phyloP scores from a whole-genome alignment of 1,140 invertebrate genomes.

The Limonius californicus region DNA sequence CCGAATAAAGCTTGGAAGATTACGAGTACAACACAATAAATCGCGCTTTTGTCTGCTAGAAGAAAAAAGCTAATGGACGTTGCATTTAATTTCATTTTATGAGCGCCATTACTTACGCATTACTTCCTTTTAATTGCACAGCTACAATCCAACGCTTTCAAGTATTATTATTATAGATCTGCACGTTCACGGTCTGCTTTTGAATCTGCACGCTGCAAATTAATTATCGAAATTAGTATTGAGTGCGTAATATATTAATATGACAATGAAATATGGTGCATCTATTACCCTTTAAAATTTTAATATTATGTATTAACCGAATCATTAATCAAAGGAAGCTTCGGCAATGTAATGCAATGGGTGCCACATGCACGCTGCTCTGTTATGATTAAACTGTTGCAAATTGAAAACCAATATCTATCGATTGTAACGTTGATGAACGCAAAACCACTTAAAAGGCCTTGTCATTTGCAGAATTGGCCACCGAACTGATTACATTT shows the following conservation, averaged over 20 bases:
- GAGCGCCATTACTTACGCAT: too few species aligned
- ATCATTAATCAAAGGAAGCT: slow-evolving; percentile 23
- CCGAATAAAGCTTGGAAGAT: too few species aligned
- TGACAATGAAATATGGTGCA: slow-evolving; percentile 23
- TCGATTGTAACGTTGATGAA: slow-evolving; percentile 5
- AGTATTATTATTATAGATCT: too few species aligned
- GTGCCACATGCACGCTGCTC: slow-evolving; percentile 22
- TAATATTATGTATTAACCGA: slow-evolving; percentile 24
- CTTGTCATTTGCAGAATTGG: slow-evolving; percentile 14
- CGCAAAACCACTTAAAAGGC: slow-evolving; percentile 13
- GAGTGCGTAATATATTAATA: neutral
- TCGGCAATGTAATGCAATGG: slow-evolving; percentile 19
- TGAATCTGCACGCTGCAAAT: neutral
- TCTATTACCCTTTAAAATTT: slow-evolving; percentile 20
- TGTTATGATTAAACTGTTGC: slow-evolving; percentile 23
- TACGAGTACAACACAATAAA: too few species aligned
- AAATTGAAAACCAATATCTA: slow-evolving; percentile 27
- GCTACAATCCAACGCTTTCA: too few species aligned
- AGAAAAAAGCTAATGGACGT: too few species aligned
- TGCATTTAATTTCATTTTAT: too few species aligned
- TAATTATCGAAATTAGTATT: neutral
- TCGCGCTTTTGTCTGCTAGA: too few species aligned
- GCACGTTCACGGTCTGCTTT: too few species aligned
- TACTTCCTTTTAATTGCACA: too few species aligned
- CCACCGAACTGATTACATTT: slow-evolving; percentile 11